Percentiles rank a stretch among this genome's conserved stretches.
phyloP scores from a whole-genome alignment of 2,888 invertebrate species.

The Campoletis raptor region DNA sequence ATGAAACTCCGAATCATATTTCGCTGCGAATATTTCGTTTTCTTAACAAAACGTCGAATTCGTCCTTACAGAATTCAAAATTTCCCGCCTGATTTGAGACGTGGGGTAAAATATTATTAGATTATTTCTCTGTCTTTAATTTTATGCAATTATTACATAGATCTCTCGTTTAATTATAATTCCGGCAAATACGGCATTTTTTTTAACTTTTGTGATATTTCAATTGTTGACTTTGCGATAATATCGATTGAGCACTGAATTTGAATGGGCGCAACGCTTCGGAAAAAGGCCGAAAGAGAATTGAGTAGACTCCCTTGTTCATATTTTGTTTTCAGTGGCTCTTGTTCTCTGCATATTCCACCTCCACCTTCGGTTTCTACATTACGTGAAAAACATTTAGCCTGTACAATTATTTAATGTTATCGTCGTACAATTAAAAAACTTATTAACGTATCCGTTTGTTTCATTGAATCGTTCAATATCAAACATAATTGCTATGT shows the following conservation, averaged over 20 bases:
- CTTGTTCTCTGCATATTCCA: not conserved
- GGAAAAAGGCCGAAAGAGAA: not conserved
- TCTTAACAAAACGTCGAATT: not conserved
- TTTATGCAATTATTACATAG: not conserved
- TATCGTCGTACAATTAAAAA: not conserved
- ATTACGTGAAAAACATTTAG: constrained; percentile 24
- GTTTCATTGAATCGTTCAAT: constrained; percentile 11
- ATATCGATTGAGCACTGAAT: not conserved
- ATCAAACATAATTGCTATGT: constrained; percentile 41
- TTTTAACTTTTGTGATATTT: not conserved
- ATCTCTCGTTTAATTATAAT: not conserved
- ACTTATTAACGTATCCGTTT: constrained; percentile 8
- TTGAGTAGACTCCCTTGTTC: not conserved
- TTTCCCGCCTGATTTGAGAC: not conserved
- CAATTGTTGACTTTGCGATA: not conserved
- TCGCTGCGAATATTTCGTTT: not conserved
- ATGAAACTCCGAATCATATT: not conserved
- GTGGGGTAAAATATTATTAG: not conserved
- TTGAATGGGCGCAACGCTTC: not conserved
- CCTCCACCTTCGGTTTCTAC: not conserved
- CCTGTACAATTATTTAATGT: not conserved
- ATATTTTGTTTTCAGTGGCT: not conserved
- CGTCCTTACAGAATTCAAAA: not conserved
- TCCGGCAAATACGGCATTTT: not conserved
- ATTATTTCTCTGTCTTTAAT: not conserved